Percentiles rank a stretch among this genome's conserved stretches.
Evolutionary conservation across 2,888 invertebrate species (phyloP).

Genomic region (Callyntrura guangdongensis): DNA sequence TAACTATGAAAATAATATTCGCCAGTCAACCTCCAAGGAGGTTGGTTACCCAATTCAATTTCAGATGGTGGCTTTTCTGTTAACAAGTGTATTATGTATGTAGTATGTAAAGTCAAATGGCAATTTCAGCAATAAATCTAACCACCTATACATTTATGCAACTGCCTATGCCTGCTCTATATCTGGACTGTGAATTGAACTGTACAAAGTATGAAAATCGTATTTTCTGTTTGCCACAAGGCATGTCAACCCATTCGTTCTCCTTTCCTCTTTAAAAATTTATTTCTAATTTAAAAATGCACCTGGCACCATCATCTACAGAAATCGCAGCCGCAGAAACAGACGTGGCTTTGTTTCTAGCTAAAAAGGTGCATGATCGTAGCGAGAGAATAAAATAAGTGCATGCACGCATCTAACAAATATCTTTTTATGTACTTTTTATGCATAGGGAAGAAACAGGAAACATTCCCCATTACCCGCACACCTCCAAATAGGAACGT

Average conservation of each 20-base stretch:
- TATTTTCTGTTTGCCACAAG: conserved; percentile 24
- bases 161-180: not conserved
- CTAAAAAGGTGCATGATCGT: not conserved
- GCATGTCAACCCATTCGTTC: conserved; percentile 29
- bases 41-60: not conserved
- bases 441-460: conserved; percentile 25
- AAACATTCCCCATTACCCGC: conserved; percentile 53
- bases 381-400: not conserved
- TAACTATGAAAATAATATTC: not conserved
- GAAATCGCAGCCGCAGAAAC: not conserved
- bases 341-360: not conserved
- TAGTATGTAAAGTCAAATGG: not conserved
- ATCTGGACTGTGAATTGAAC: not conserved
- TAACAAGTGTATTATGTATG: not conserved
- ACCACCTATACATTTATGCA: not conserved
- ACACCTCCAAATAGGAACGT: not conserved
- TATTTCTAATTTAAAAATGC: not conserved
- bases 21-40: not conserved
- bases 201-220: conserved; percentile 18
- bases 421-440: not conserved
- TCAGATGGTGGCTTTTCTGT: not conserved
- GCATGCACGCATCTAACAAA: not conserved
- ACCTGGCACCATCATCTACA: not conserved
- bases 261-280: conserved; percentile 17
- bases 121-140: not conserved